Evolutionary conservation across 37 sponge, comb jelly and placozoan species (phyloP).

Genomic region (Agelas oroides): DNA sequence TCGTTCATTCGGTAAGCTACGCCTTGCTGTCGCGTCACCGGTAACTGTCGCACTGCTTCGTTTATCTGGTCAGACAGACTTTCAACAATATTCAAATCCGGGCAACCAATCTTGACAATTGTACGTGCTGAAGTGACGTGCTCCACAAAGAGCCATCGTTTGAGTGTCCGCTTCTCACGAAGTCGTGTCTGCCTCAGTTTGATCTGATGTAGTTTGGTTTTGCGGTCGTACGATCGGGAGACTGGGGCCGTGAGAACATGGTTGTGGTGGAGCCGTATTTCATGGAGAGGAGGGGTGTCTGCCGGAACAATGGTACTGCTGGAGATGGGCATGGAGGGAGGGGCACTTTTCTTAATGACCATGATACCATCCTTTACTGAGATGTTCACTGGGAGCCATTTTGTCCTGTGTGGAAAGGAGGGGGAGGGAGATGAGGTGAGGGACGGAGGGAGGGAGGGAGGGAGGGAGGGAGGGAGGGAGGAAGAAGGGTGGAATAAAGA

Average conservation of each 20-base stretch:
- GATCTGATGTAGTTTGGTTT: slow-evolving; percentile 81
- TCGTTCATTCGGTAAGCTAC: slow-evolving; percentile 88
- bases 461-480: slow-evolving; percentile 21
- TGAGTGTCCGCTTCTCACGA: slow-evolving; percentile 76
- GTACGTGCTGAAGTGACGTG: slow-evolving; percentile 70
- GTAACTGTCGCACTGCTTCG: slow-evolving; percentile 80
- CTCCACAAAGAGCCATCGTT: slow-evolving; percentile 80
- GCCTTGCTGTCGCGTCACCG: slow-evolving; percentile 72
- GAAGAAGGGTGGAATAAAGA: not conserved
- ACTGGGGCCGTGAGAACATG: slow-evolving; percentile 63
- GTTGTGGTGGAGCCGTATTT: slow-evolving; percentile 76
- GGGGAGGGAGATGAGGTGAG: slow-evolving; percentile 3
- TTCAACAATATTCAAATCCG: slow-evolving; percentile 60
- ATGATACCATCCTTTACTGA: slow-evolving; percentile 67
- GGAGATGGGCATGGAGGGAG: slow-evolving; percentile 27
- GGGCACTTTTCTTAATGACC: slow-evolving; percentile 24
- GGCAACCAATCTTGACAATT: slow-evolving; percentile 79
- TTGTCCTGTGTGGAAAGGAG: slow-evolving; percentile 21
- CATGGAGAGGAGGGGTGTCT: slow-evolving; percentile 51
- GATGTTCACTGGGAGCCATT: slow-evolving; percentile 86
- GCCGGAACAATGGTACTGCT: slow-evolving; percentile 12
- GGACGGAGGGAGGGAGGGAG: slow-evolving; percentile 10
- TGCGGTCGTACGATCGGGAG: slow-evolving; percentile 48
- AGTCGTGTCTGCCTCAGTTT: slow-evolving; percentile 51
- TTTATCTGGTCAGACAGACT: slow-evolving; percentile 71